Conservation (phyloP, 2,797 vertebrate genomes). For the Morelia viridis region DNA sequence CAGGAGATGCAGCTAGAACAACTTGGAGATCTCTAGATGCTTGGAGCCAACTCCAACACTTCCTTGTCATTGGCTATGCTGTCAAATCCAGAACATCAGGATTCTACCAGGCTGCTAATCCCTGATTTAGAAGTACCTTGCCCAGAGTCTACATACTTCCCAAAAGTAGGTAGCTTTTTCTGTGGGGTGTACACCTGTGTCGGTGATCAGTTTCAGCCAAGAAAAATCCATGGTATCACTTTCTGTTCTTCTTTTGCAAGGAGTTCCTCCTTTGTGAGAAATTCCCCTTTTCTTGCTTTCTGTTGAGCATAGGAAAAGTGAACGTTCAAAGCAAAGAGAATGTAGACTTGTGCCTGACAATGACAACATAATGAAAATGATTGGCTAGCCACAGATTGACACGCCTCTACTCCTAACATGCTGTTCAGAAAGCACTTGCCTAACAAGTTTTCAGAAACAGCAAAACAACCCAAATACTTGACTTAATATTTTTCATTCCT, state of each 20-base stretch:
- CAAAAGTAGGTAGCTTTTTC: neutral
- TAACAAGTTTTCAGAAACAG: neutral
- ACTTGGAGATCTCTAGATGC: neutral
- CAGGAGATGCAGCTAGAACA: neutral
- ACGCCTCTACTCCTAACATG: neutral
- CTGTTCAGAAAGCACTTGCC: neutral
- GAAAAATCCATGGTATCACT: neutral
- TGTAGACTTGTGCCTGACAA: neutral
- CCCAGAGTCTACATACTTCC: neutral
- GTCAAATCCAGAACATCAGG: neutral
- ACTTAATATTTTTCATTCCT: neutral
- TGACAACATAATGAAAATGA: neutral
- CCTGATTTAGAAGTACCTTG: neutral
- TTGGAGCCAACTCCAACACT: neutral
- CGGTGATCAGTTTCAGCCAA: neutral
- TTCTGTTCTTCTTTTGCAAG: constrained; percentile 23
- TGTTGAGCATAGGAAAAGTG: neutral
- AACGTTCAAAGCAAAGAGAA: neutral
- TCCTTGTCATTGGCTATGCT: neutral
- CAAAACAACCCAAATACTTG: neutral
- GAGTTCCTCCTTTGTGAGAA: constrained; percentile 11
- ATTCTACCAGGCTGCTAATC: neutral
- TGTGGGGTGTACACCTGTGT: neutral
- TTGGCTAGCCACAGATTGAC: neutral
- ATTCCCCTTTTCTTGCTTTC: constrained; percentile 14